Base-by-base conservation (phyloP, 2,113 vertebrate species). In the Stercorarius parasiticus region DNA sequence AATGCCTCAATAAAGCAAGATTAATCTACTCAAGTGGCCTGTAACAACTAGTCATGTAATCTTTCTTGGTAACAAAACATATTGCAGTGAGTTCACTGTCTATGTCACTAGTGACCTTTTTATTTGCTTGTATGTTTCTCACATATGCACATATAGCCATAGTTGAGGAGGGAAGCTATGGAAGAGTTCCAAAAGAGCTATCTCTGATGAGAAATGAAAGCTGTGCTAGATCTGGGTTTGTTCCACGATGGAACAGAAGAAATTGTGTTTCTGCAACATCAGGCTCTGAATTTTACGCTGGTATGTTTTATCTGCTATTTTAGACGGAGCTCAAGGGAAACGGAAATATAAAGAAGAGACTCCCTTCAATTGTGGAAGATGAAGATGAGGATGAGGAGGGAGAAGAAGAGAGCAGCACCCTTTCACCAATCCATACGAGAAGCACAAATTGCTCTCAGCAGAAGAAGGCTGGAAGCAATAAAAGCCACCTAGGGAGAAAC, bases 301-400 rank as follows among this genome's bases (percentile, higher is more conserved):
- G 50, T 79, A 52, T 53, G 1, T 73, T 21, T 93, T 87, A 40
- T 91, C 87, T 82, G 23, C 38, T 95, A 32, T 95, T 98, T 96
- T 95, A 99, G 98, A 95, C 97, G 82, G 98, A 98, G 59, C 94
- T 98, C 47, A 98, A 98, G 81, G 98, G 98, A 96, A 99, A 99
- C 6, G 98, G 98, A 65, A 98, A 97, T 88, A 98, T 99, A 96
- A 99, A 98, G 83, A 98, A 98, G 72, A 98, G 84, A 83, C 98
- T 98, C 43, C 96, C 98, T 74, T 98, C 98, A 42, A 98, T 99
- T 79, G 97, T 98, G 79, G 98, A 99, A 97, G 98, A 98, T 62
- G 98, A 98, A 38, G 98, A 98, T 9, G 98, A 98, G 16, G 98
- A 98, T 5, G 98, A 98, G 16, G 98, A 98, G 3, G 95, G 82